A percentile compares a stretch with the other conserved stretches of the same genome.
phyloP scores from a whole-genome alignment of 2,888 invertebrate species.

The Coleophora deauratella region DNA sequence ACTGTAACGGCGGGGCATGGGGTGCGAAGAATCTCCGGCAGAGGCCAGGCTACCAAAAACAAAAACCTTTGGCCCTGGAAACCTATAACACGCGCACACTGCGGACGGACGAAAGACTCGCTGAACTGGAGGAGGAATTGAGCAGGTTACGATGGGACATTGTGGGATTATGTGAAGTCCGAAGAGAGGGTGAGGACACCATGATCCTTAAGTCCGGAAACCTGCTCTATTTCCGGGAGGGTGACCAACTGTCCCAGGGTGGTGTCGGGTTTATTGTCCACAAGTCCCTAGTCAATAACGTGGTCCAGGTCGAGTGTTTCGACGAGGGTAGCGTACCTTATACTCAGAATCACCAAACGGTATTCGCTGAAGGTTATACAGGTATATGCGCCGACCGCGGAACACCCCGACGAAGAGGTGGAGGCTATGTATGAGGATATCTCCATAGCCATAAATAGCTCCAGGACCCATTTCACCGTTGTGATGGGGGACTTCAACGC shows the following conservation, averaged over 20 bases:
- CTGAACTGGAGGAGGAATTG: neutral
- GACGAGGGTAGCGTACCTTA: conserved; percentile 2
- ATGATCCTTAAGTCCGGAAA: conserved; percentile 12
- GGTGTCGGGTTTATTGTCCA: conserved; percentile 14
- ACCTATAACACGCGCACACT: neutral
- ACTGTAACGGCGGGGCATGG: conserved; percentile 3
- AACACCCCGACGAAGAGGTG: neutral
- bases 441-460: neutral
- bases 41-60: neutral
- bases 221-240: conserved; percentile 14
- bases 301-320: neutral
- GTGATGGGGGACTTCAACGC: no score
- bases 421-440: neutral
- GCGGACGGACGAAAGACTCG: neutral
- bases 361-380: conserved; percentile 5
- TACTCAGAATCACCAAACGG: neutral
- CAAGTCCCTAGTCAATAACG: conserved; percentile 10
- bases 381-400: neutral
- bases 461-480: no score
- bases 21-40: conserved; percentile 4
- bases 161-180: conserved; percentile 9
- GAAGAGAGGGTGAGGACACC: conserved; percentile 15
- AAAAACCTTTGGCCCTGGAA: neutral
- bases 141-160: neutral
- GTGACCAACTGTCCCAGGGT: conserved; percentile 14